Percentiles rank a stretch among this genome's conserved stretches.
Conservation (phyloP, 2,113 vertebrate species). For the Xiphophorus maculatus region DNA sequence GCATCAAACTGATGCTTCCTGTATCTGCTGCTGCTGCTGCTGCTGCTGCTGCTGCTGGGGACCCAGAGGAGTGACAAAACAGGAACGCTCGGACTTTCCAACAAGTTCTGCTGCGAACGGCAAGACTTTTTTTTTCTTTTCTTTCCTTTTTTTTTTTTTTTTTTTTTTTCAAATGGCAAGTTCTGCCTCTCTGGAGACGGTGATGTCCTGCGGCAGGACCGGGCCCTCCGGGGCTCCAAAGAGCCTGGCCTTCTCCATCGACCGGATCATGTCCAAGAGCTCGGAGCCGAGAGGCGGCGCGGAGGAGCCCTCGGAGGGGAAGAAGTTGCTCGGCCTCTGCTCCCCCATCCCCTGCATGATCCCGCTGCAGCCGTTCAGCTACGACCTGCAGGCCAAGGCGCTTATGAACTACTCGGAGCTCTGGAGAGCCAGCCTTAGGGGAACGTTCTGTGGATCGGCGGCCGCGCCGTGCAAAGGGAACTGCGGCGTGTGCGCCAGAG, state of each 20-base stretch:
- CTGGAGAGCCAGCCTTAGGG: conserved; percentile 91
- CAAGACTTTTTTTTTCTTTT: neutral
- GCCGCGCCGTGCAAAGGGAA: conserved; percentile 88
- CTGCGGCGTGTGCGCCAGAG: conserved; percentile 90
- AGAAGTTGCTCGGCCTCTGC: conserved; percentile 88
- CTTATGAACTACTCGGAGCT: conserved; percentile 96
- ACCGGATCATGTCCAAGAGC: conserved; percentile 98
- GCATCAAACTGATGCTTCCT: conserved; percentile 91
- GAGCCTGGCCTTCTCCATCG: conserved; percentile 97
- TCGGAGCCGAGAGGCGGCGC: conserved; percentile 85
- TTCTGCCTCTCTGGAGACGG: conserved; percentile 89
- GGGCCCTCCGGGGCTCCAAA: conserved; percentile 88
- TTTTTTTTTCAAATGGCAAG: conserved; percentile 80
- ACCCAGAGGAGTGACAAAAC: conserved; percentile 80
- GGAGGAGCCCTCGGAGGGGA: conserved; percentile 79
- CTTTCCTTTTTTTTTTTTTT: no score
- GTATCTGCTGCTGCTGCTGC: conserved; percentile 82
- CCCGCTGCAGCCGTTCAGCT: conserved; percentile 90
- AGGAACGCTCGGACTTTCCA: conserved; percentile 57
- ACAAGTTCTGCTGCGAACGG: conserved; percentile 66
- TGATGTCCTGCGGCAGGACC: conserved; percentile 86
- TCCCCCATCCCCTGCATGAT: conserved; percentile 95
- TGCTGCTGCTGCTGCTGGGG: conserved; percentile 78
- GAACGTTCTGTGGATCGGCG: conserved; percentile 82
- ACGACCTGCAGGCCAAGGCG: conserved; percentile 92